Evolutionary conservation across 2,888 invertebrate species (phyloP).

Genomic region (Lycocerus yunnanus): DNA sequence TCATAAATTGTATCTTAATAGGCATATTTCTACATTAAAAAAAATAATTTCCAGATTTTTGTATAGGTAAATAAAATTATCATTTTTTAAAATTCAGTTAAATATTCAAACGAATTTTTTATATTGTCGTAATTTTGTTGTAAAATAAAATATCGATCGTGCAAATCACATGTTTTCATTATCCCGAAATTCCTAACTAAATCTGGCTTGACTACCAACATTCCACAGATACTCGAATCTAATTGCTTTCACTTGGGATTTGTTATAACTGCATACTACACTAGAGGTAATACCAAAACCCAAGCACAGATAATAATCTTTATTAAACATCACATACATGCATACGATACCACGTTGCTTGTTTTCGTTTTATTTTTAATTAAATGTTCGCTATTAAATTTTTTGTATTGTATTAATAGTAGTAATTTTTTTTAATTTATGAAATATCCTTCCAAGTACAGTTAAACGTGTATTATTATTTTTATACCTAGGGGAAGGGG

Average conservation of each 20-base stretch:
- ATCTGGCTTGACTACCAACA: neutral
- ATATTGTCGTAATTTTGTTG: neutral
- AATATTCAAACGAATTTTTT: neutral
- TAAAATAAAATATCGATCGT: neutral
- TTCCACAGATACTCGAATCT: slow-evolving; percentile 3
- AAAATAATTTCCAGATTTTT: neutral
- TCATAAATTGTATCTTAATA: neutral
- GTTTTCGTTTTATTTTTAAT: neutral
- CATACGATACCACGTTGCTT: neutral
- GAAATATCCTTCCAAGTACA: too few species aligned
- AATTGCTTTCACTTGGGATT: slow-evolving; percentile 3
- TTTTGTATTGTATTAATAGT: neutral
- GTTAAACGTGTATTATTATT: too few species aligned
- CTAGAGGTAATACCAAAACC: neutral
- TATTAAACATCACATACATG: neutral
- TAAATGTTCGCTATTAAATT: neutral
- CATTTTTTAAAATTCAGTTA: neutral
- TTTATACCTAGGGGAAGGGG: too few species aligned
- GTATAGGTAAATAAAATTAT: neutral
- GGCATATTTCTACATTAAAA: neutral
- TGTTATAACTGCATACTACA: slow-evolving; percentile 2
- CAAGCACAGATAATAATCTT: slow-evolving; percentile 1
- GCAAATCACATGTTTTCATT: neutral
- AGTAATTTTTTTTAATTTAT: neutral
- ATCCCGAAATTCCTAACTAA: neutral